A percentile compares a stretch with the other conserved stretches of the same genome.
Conservation (phyloP, 2,888 invertebrate species). For the Heliconius charithonia region DNA sequence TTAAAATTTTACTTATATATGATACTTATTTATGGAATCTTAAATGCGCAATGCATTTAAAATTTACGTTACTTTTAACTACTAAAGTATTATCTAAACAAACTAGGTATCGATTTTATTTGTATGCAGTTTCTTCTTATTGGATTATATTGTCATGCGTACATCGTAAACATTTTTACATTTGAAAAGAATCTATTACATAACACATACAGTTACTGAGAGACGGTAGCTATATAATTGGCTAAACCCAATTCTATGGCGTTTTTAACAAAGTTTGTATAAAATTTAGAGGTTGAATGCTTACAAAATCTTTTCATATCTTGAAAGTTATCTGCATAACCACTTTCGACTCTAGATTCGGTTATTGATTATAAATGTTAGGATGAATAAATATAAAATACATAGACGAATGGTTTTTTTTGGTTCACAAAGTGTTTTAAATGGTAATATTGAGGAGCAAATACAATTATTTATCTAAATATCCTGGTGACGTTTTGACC, state of each 20-base stretch:
- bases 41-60: background rate
- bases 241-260: background rate
- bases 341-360: too few species aligned
- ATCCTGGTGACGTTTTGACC: too few species aligned
- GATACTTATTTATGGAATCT: background rate
- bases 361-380: too few species aligned
- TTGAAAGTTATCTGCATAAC: background rate
- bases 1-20: background rate
- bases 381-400: too few species aligned
- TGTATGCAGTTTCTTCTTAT: background rate
- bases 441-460: too few species aligned
- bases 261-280: background rate
- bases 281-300: background rate
- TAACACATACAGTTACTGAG: background rate
- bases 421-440: too few species aligned
- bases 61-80: background rate
- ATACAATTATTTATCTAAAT: too few species aligned
- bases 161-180: background rate
- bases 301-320: background rate
- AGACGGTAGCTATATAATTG: background rate
- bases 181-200: conserved; percentile 1
- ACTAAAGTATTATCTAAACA: background rate
- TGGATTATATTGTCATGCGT: conserved; percentile 7
- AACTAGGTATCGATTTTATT: background rate
- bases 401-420: too few species aligned